Conservation (phyloP, 2,797 vertebrate species). For the Pipistrellus nathusii region DNA sequence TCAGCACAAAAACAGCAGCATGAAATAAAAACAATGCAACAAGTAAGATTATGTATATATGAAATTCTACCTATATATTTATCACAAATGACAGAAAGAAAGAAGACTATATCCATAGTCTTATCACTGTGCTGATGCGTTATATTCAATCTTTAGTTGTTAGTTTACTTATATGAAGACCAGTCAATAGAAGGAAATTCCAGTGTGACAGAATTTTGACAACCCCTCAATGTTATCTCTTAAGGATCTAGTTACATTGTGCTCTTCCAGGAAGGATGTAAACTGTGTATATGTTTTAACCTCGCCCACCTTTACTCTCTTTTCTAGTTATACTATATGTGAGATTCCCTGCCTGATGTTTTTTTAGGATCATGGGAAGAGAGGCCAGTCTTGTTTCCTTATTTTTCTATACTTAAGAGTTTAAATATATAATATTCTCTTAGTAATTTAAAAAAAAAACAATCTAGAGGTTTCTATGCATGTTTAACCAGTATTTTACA, state of each 20-base stretch:
- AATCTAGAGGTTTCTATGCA: neutral
- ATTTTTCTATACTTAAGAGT: neutral
- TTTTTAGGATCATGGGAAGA: slow-evolving; percentile 21
- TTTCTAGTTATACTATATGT: neutral
- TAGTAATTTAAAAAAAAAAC: neutral
- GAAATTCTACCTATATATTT: slow-evolving; percentile 29
- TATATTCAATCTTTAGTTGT: slow-evolving; percentile 14
- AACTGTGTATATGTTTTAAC: neutral
- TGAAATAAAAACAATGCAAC: slow-evolving; percentile 15
- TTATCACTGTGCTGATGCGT: neutral
- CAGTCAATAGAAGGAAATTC: slow-evolving; percentile 63
- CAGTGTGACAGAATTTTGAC: slow-evolving; percentile 52
- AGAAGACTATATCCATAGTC: neutral
- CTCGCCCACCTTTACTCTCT: neutral
- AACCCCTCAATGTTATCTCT: neutral
- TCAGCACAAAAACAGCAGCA: neutral
- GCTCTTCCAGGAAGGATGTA: slow-evolving; percentile 7
- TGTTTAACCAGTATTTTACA: slow-evolving; percentile 25
- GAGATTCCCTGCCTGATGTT: neutral
- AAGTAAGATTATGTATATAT: neutral
- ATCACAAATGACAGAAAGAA: slow-evolving; percentile 15
- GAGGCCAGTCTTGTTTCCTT: neutral
- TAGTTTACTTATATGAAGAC: slow-evolving; percentile 30
- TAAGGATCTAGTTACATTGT: neutral
- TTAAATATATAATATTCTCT: neutral